Base-by-base conservation (phyloP, 2,797 vertebrate species). In the Molossus molossus region DNA sequence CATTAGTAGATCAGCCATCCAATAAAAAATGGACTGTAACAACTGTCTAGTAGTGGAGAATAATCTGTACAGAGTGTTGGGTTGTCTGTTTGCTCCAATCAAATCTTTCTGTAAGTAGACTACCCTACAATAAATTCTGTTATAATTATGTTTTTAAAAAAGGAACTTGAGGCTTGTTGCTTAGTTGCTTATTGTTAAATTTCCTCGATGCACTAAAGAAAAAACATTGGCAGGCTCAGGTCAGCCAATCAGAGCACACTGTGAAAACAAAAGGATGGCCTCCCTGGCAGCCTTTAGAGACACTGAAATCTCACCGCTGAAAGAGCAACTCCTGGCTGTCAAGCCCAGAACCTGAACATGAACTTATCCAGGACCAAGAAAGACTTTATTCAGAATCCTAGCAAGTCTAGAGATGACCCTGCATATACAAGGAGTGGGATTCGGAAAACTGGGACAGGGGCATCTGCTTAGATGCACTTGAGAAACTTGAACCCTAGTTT, bases 321-420 rank as follows among this genome's bases (percentile, higher is more conserved):
- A 85, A 85, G 15, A 14, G 75, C 10, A 64, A 6, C 48, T 81
- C 29, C 21, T 48, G 29, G 65, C 33, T 64, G 58, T 58, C 55
- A 80, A 87, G 17, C 13, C 9, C 12, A 79, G 86, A 79, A 55
- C 53, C 57, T 37, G 10, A 83, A 50, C 40, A 15, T 33, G 33
- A 90, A 12, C 55, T 75, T 79, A 69, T 37, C 27, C 76, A n/a
- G 40, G 93, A 33, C 27, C 23, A 40, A 45, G n/a, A 67, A 93
- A 84, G 69, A 29, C 53, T 91, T 10, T 80, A 81, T 69, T 96
- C 60, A 73, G 70, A 94, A 87, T 62, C 40, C 67, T 29, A 79
- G 23, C 17, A 88, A 48, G 6, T 64, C 58, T 80, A 75, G 18
- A 53, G 62, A 90, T 69, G 13, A 11, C 20, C 4, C 29, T n/a